Evolutionary conservation across 2,113 vertebrate species (phyloP), one percentile per base, ranked within the genome.

Genomic region (Coracopsis vasa): DNA sequence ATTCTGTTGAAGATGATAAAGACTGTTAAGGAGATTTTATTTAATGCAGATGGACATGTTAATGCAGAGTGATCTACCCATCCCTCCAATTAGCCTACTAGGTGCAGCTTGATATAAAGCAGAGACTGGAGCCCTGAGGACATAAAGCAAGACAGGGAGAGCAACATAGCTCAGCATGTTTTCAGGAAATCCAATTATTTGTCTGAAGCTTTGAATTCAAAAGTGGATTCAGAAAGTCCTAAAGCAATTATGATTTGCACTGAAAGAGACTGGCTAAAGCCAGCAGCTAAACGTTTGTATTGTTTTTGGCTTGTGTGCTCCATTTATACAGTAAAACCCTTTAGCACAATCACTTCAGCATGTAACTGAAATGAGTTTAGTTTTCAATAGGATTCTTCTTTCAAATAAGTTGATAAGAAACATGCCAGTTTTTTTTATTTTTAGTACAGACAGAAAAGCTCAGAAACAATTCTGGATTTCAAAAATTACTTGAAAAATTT

Each of bases 131-230:
- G 96, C 98, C 98, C 98, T 51, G 94, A 98, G 98, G 98, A 98
- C 96, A 98, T 90, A 97, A 96, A 97, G 96, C 95, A 95, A 97
- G 97, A 98, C 98, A 98, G 98, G 94, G 95, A 98, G 94, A 98
- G 98, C 95, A 97, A 98, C 98, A 98, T 97, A 98, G 97, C 98
- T 99, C 98, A 98, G 98, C 98, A 98, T 98, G 98, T 98, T 98
- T 98, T 96, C 97, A 96, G 98, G 98, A 98, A 98, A 98, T 98
- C 98, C 98, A 98, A 98, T 98, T 98, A 98, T 98, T 98, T 98
- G 98, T 98, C 97, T 97, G 96, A 98, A 98, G 98, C 98, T 98
- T 99, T 98, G 97, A 98, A 98, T 98, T 98, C 98, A 98, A 97
- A 98, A 98, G 96, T 97, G 97, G 96, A 98, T 98, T 98, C 97